phyloP scores from a whole-genome alignment of 2,113 vertebrate species.

The Oryzias curvinotus region DNA sequence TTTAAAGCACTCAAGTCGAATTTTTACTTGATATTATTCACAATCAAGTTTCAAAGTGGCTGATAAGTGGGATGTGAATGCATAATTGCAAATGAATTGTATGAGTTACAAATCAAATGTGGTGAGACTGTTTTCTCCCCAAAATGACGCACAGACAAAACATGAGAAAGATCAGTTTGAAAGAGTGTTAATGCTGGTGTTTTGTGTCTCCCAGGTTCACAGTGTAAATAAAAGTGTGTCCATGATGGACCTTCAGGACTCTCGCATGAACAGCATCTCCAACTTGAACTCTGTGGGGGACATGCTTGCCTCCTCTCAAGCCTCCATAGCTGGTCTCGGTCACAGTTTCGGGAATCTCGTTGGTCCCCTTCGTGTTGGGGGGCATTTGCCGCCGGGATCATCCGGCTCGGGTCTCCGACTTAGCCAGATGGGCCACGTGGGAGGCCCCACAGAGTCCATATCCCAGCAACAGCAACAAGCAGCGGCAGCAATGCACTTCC shows the following conservation, averaged over 20 bases:
- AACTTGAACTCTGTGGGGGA: slow-evolving; percentile 91
- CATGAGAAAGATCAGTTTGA: background rate
- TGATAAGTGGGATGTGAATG: no score
- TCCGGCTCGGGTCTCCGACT: slow-evolving; percentile 87
- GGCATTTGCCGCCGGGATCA: slow-evolving; percentile 85
- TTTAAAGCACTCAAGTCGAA: no score
- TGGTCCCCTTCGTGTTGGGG: slow-evolving; percentile 83
- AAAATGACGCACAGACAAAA: no score
- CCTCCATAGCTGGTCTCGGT: slow-evolving; percentile 86
- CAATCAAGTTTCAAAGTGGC: no score
- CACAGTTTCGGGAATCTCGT: slow-evolving; percentile 82
- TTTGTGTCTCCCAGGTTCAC: slow-evolving; percentile 77
- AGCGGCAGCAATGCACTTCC: slow-evolving; percentile 84
- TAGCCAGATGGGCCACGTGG: slow-evolving; percentile 84
- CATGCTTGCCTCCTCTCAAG: slow-evolving; percentile 90
- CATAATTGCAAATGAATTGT: no score
- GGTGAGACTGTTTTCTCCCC: no score
- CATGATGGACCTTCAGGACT: slow-evolving; percentile 95
- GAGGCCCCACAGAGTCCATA: slow-evolving; percentile 86
- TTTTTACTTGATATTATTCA: no score
- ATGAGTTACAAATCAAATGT: no score
- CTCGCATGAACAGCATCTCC: slow-evolving; percentile 92
- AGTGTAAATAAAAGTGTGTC: slow-evolving; percentile 96
- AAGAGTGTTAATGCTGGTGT: background rate
- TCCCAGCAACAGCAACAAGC: slow-evolving; percentile 87